Conservation (phyloP, 2,113 vertebrate species). For the Neofelis nebulosa region DNA sequence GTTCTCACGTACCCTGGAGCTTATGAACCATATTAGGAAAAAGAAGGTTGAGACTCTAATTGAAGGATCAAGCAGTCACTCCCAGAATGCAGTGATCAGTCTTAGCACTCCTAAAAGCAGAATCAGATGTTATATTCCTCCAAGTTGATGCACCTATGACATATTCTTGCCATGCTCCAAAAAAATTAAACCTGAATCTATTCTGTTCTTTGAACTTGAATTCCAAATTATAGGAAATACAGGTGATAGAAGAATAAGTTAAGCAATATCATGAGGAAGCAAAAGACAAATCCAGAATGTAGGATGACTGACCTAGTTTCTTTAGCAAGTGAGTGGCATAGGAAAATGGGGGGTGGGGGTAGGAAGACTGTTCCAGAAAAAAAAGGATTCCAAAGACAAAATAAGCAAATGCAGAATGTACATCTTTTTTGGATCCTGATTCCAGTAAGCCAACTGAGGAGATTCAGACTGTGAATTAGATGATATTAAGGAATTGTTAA, state of each 20-base stretch:
- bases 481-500: background rate
- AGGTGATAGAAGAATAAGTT: background rate
- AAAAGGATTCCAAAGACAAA: background rate
- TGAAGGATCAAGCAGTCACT: background rate
- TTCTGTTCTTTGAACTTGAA: conserved; percentile 8
- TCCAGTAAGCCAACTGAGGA: background rate
- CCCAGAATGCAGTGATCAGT: background rate
- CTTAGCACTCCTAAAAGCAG: background rate
- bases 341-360: background rate
- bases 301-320: background rate
- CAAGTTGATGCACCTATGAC: background rate
- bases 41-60: background rate
- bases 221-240: background rate
- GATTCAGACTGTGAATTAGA: background rate
- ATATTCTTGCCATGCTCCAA: background rate
- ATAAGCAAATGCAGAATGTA: background rate
- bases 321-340: background rate
- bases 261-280: background rate
- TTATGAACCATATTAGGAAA: background rate
- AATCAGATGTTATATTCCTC: background rate
- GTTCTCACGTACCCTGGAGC: background rate
- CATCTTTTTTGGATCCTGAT: background rate
- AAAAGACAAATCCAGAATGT: conserved; percentile 3
- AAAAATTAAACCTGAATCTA: background rate
- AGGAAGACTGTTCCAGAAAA: background rate